Conservation (phyloP, 2,797 vertebrate genomes). For the Rhinichthys osculus region DNA sequence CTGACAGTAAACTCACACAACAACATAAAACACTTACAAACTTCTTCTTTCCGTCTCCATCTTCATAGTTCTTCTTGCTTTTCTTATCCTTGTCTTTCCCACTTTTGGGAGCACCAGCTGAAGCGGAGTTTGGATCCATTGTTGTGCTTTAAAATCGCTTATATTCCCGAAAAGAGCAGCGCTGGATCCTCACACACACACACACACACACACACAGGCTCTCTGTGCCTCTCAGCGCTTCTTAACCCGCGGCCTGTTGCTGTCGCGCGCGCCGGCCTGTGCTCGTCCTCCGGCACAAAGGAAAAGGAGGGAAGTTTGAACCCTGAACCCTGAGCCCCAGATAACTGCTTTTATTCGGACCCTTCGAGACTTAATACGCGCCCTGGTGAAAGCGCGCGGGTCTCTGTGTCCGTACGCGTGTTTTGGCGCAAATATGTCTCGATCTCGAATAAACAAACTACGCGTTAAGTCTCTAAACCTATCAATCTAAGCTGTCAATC, state of each 20-base stretch:
- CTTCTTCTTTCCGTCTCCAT: conserved; percentile 84
- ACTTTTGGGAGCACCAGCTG: conserved; percentile 72
- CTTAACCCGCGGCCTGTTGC: conserved; percentile 44
- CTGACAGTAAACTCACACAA: conserved; percentile 15
- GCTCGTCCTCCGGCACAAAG: conserved; percentile 25
- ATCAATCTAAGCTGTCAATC: conserved; percentile 4
- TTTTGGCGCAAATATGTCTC: conserved; percentile 12
- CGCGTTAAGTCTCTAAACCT: background rate
- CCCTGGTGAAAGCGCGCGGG: background rate
- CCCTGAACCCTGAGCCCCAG: conserved; percentile 34
- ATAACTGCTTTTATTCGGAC: background rate
- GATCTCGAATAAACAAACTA: conserved; percentile 11
- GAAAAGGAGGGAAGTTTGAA: conserved; percentile 82
- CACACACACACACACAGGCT: background rate
- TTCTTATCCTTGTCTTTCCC: conserved; percentile 81
- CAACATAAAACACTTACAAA: conserved; percentile 77
- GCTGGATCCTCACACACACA: background rate
- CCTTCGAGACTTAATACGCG: background rate
- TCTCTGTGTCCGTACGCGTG: background rate
- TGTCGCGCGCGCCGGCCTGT: background rate
- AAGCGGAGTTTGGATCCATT: conserved; percentile 79
- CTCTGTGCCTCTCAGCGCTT: background rate
- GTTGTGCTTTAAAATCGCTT: conserved; percentile 10
- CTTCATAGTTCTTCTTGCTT: conserved; percentile 77
- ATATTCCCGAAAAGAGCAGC: background rate